Percentiles rank a stretch among this genome's conserved stretches.
phyloP scores from a whole-genome alignment of 2,113 vertebrate genomes.

The Phylloscopus trochilus region DNA sequence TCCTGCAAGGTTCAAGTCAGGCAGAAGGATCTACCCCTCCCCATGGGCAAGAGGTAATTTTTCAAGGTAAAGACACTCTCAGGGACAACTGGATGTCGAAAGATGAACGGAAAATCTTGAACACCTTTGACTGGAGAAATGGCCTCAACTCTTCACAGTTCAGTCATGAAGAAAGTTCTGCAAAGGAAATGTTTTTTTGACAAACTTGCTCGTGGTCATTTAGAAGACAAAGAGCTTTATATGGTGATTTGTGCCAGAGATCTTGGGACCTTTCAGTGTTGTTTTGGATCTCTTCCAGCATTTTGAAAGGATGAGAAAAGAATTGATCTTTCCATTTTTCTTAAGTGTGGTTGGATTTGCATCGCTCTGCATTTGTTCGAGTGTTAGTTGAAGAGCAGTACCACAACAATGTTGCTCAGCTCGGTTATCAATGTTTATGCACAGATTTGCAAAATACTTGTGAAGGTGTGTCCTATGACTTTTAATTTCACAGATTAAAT shows the following conservation, averaged over 20 bases:
- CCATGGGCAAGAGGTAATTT: neutral
- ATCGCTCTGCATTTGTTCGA: neutral
- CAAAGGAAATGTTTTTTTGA: neutral
- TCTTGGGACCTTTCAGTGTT: neutral
- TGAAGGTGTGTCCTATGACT: neutral
- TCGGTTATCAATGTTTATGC: neutral
- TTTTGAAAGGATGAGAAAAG: neutral
- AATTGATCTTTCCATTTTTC: neutral
- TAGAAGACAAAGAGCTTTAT: neutral
- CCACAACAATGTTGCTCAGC: neutral
- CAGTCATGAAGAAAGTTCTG: neutral
- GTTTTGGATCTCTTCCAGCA: neutral
- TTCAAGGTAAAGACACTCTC: neutral
- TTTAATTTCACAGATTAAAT: neutral
- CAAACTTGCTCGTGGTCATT: neutral
- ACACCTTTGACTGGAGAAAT: neutral
- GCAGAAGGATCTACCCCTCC: neutral
- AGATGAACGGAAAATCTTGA: neutral
- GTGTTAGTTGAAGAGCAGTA: neutral
- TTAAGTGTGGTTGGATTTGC: neutral
- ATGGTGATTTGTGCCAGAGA: neutral
- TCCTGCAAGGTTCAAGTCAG: neutral
- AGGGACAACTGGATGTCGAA: rapidly evolving
- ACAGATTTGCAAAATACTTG: neutral
- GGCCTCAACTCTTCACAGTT: neutral